Evolutionary conservation across 1,140 invertebrate species (phyloP).

Genomic region (Drosophila micromelanica): DNA sequence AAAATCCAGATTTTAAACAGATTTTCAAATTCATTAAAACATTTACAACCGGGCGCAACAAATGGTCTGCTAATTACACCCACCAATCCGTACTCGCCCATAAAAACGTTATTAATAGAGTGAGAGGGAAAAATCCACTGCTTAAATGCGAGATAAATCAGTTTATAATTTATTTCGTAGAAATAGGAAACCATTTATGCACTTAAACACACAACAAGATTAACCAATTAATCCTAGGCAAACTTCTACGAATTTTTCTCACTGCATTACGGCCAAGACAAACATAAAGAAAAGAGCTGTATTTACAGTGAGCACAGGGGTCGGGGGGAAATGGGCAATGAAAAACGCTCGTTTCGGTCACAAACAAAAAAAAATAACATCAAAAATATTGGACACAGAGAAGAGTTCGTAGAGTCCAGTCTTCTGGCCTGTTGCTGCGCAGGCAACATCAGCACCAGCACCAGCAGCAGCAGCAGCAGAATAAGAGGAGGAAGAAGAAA

Average conservation of each 20-base stretch:
- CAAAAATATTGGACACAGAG: slow-evolving; percentile 45
- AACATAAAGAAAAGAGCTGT: slow-evolving; percentile 22
- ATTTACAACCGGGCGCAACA: slow-evolving; percentile 34
- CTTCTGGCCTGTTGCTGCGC: slow-evolving; percentile 50
- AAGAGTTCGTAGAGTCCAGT: slow-evolving; percentile 15
- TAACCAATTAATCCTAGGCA: slow-evolving; percentile 77
- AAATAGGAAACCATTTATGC: slow-evolving; percentile 48
- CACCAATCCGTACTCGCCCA: not conserved
- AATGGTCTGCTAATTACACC: slow-evolving; percentile 44
- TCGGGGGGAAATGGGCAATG: slow-evolving; percentile 23
- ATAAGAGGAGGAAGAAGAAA: slow-evolving; percentile 11
- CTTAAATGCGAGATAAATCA: slow-evolving; percentile 62
- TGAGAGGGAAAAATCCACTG: slow-evolving; percentile 23
- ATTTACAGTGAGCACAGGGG: not conserved
- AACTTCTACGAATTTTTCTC: slow-evolving; percentile 76
- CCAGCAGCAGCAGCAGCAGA: slow-evolving; percentile 6
- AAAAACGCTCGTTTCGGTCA: slow-evolving; percentile 29
- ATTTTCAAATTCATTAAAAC: slow-evolving; percentile 11
- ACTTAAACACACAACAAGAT: slow-evolving; percentile 57
- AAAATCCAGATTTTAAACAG: too few relatives aligned
- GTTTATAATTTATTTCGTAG: slow-evolving; percentile 68
- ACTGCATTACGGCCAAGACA: slow-evolving; percentile 60
- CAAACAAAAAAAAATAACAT: slow-evolving; percentile 12
- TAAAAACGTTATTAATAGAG: slow-evolving; percentile 20
- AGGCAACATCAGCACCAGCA: slow-evolving; percentile 26